A percentile compares a stretch with the other conserved stretches of the same genome.
Conservation (phyloP, 2,797 vertebrate species). For the Spatula clypeata region DNA sequence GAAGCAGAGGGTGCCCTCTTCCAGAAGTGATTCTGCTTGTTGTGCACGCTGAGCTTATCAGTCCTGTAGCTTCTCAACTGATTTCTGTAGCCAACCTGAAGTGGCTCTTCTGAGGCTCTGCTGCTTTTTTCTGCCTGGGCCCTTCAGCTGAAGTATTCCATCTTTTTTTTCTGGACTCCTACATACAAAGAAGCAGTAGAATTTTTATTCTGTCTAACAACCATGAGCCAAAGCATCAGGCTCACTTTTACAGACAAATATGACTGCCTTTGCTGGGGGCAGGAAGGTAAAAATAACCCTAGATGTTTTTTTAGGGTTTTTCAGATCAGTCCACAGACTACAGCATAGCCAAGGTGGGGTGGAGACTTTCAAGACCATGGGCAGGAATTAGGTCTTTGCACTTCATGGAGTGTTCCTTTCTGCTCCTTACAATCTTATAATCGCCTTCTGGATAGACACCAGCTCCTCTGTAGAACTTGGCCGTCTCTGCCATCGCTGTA, state of each 20-base stretch:
- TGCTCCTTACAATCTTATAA: not conserved
- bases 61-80: not conserved
- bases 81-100: not conserved
- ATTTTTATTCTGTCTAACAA: not conserved
- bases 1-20: slow-evolving; percentile 25
- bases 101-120: not conserved
- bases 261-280: not conserved
- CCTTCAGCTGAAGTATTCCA: not conserved
- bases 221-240: not conserved
- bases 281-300: not conserved
- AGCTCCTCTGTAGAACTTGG: not conserved
- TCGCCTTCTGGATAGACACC: rapidly evolving
- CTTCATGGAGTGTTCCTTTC: not conserved
- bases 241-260: not conserved
- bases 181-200: not conserved
- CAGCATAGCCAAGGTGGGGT: rapidly evolving
- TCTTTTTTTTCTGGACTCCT: not conserved
- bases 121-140: not conserved
- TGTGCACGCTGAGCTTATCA: not conserved
- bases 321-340: not conserved
- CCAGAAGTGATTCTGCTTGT: not conserved
- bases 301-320: not conserved
- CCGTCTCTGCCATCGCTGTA: not conserved
- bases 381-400: not conserved
- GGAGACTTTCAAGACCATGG: not conserved